phyloP scores from a whole-genome alignment of 1,140 invertebrate genomes.

The Platyura marginata region DNA sequence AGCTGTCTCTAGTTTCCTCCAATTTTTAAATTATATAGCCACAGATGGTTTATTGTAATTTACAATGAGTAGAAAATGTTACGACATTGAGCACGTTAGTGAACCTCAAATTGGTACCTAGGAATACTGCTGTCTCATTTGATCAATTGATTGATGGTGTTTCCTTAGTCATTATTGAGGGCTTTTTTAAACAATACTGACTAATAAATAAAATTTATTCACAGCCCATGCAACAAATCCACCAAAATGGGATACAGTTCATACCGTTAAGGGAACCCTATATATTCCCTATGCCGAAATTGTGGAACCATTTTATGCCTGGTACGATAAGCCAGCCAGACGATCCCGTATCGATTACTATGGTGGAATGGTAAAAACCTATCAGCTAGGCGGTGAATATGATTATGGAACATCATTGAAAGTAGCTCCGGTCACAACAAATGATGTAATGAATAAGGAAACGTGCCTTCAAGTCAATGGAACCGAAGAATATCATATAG shows the following conservation, averaged over 20 bases:
- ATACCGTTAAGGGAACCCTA: slow-evolving; percentile 53
- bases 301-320: slow-evolving; percentile 71
- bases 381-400: slow-evolving; percentile 46
- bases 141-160: too few relatives aligned
- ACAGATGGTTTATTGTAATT: too few relatives aligned
- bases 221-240: slow-evolving; percentile 19
- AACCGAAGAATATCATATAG: slow-evolving; percentile 35
- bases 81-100: too few relatives aligned
- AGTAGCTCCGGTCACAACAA: slow-evolving; percentile 71
- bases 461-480: slow-evolving; percentile 80
- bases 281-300: slow-evolving; percentile 89
- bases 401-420: slow-evolving; percentile 59
- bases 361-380: slow-evolving; percentile 79
- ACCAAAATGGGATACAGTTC: slow-evolving; percentile 47
- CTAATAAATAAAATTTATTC: neutral
- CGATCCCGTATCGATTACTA: slow-evolving; percentile 88
- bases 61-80: too few relatives aligned
- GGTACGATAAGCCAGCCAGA: slow-evolving; percentile 53
- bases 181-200: neutral
- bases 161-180: too few relatives aligned
- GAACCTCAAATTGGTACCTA: too few relatives aligned
- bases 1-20: too few relatives aligned
- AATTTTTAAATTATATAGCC: too few relatives aligned
- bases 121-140: too few relatives aligned
- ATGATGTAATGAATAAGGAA: slow-evolving; percentile 42